Evolutionary conservation across 2,797 vertebrate species (phyloP), one percentile per base, ranked within the genome.

Genomic region (Falco biarmicus): DNA sequence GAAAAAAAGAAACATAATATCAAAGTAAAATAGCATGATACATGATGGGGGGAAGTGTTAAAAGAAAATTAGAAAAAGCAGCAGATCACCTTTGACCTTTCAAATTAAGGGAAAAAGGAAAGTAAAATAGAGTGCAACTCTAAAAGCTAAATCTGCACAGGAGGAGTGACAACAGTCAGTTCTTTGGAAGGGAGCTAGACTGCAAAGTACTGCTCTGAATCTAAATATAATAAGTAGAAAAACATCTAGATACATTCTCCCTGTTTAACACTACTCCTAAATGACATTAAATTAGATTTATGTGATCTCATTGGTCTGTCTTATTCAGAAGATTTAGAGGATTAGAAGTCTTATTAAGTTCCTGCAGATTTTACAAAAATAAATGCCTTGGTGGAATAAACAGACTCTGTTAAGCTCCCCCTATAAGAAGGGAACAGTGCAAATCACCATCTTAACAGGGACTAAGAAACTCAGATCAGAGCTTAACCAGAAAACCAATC

Each of bases 21-120:
- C 57, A 79, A 87, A 95, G 71, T 74, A 95, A 95, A 68, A 45
- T 20, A 88, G 59, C 16, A 76, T 31, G 16, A 94, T 65, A 61
- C 9, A 47, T 8, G 39, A 54, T 73, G 57, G 15, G 37, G 65
- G 64, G 29, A 91, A 94, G 41, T 11, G 9, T 47, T 21, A 31
- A 87, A 61, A 68, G 71, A 87, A 51, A 64, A 50, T 2, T 56
- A 25, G 64, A 77, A 87, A 92, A 96, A 75, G 39, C 41, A 88
- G 41, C 45, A 76, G 57, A 24, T 39, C 20, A 39, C 15, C 31
- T 93, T 37, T 77, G 21, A 91, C 29, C 43, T 79, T 76, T 93
- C 63, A 51, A 80, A 81, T 84, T 28, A 84, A 79, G 18, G 16
- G 56, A 41, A 84, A 84, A 89, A 41, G 48, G 50, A 84, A 59